Evolutionary conservation across 2,113 vertebrate genomes (phyloP), one percentile per base, ranked within the genome.

Genomic region (Azemiops feae): DNA sequence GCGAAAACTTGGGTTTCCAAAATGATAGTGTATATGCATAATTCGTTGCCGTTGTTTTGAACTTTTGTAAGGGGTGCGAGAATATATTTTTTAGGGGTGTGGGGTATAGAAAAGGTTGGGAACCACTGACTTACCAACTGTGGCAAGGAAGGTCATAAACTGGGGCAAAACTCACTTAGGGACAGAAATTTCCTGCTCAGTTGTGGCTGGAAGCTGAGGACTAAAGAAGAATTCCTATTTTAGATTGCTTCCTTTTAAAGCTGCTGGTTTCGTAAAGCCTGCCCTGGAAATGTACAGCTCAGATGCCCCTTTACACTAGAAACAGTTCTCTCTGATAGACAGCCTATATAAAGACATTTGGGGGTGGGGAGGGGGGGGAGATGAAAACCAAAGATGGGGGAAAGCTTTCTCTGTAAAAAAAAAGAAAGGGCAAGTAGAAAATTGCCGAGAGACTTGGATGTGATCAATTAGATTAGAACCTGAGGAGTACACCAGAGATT

Each of bases 401-500:
- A 95, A 95, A 92, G 23, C 34, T 93, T 93, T 86, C 22, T 27
- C 1, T 43, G 45, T 8, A n/a, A 58, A 0, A 97, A 95, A 97
- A 97, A 97, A 97, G 97, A 97, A 97, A 95, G 95, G 94, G 93
- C 96, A 97, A 97, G 95, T 96, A 97, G 96, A 96, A 96, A 96
- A 97, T 97, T 96, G 8, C 96, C 97, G 97, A 97, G 98, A 98
- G 97, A 98, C 97, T n/a, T 39, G n/a, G 97, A 96, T 96, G 96
- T 96, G 97, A 97, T 96, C 98, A 98, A 98, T 98, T 98, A 97
- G 98, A 98, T 96, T 97, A 97, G 97, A 97, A 97, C 96, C 96
- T 96, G 92, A 85, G 89, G 97, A 97, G 97, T 95, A 97, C 98
- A 98, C 97, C 81, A 96, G 98, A 98, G 98, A 98, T 97, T 96